phyloP scores from a whole-genome alignment of 2,113 vertebrate genomes.

The Microtus pennsylvanicus region DNA sequence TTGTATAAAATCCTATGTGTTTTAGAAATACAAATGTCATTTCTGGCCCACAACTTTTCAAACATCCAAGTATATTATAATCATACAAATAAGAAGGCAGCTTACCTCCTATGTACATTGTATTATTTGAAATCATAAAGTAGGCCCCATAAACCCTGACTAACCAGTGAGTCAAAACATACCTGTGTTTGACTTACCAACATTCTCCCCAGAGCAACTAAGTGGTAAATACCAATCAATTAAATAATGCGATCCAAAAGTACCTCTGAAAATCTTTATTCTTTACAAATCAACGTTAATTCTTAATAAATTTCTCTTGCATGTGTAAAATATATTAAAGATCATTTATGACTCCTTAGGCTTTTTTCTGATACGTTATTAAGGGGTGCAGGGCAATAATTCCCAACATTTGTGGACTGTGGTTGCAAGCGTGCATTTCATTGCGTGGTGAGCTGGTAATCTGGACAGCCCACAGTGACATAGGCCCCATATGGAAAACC shows the following conservation, averaged over 20 bases:
- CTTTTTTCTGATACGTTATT: not conserved
- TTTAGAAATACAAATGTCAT: not conserved
- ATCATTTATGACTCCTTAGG: not conserved
- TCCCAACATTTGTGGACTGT: not conserved
- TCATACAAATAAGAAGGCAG: not conserved
- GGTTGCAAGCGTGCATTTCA: constrained; percentile 45
- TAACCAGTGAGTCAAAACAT: not conserved
- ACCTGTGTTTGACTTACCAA: not conserved
- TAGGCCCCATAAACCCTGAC: not conserved
- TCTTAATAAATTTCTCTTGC: not conserved
- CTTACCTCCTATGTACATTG: not conserved
- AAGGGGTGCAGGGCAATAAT: not conserved
- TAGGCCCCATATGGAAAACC: constrained; percentile 69
- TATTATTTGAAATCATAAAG: not conserved
- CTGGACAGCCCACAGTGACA: constrained; percentile 41
- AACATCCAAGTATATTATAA: not conserved
- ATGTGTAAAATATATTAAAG: not conserved
- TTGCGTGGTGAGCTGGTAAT: constrained; percentile 38
- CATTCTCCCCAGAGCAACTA: not conserved
- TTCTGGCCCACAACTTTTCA: not conserved
- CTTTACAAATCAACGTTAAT: constrained; percentile 7
- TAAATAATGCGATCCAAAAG: not conserved
- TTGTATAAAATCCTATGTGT: not conserved
- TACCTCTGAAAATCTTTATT: not conserved
- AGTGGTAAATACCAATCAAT: not conserved